Base-by-base conservation (phyloP, 1,140 invertebrate species). In the Pseudachorutes palmiensis region DNA sequence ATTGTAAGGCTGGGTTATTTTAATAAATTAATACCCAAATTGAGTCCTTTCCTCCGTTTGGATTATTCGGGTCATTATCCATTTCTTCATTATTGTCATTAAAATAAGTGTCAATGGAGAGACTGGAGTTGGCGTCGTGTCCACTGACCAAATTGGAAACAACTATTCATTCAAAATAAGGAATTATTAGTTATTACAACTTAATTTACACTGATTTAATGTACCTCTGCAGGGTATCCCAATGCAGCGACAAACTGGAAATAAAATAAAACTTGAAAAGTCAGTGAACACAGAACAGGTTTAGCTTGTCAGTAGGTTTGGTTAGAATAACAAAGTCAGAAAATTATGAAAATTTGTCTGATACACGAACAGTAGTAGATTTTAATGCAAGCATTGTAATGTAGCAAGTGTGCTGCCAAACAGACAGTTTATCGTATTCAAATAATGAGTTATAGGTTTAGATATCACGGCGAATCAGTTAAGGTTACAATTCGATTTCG, bases 21-120 rank as follows among this genome's bases (percentile, higher is more conserved):
- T 9, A 19, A 41, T 9, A 19, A 5, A 19, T 5, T 9, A 19
- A 41, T 55, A 55, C 51, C 89, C 86, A 86, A 74, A 86, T 83
- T 60, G 84, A 86, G 73, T 85, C 83, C 60, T 80, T 80, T n/a
- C 76, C 80, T n/a, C 67, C 72, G 1, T 73, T 69, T 16, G 79
- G 78, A 73, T 84, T 84, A 65, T 80, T 80, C 2, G 83, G 83
- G 73, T 84, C 83, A 61, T 75, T 79, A 48, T 81, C 76, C 30
- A 86, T 74, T 71, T 84, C 81, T 60, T 86, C 82, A 75, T 84
- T 84, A 5, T 80, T 81, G 78, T 77, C 83, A 81, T 77, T 81
- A 76, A 83, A 87, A 75, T 85, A 88, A 64, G 82, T 83, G 77
- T 89, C 88, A n/a, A 89, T 82, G 0, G 86, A 87, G n/a, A 89